A percentile compares a stretch with the other conserved stretches of the same genome.
Conservation (phyloP, 2,888 invertebrate genomes). For the Nomada ferruginata region DNA sequence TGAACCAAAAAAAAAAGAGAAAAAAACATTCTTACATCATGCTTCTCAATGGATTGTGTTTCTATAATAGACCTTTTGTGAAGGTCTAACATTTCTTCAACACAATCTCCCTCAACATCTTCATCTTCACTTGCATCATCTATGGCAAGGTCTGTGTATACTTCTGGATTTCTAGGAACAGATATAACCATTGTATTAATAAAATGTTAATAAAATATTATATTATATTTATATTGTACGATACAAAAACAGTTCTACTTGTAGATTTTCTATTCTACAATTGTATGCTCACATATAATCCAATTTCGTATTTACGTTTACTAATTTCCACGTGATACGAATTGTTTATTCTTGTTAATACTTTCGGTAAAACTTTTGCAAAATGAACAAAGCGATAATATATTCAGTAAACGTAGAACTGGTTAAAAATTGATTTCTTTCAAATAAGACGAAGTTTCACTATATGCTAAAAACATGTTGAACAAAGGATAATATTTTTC, state of each 20-base stretch:
- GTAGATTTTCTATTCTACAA: not conserved
- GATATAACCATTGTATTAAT: constrained; percentile 6
- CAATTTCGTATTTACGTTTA: not conserved
- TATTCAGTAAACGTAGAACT: not conserved
- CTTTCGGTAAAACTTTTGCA: not conserved
- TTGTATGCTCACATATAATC: not conserved
- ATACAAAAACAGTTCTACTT: not conserved
- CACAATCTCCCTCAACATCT: constrained; percentile 77
- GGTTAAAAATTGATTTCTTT: not conserved
- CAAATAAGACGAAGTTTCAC: not conserved
- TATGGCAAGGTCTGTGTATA: constrained; percentile 74
- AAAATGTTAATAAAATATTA: not conserved
- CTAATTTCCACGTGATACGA: constrained; percentile 32
- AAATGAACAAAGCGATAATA: constrained; percentile 13
- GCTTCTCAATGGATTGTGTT: constrained; percentile 78
- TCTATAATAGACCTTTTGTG: constrained; percentile 76
- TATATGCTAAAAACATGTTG: not conserved
- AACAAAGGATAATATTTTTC: not conserved
- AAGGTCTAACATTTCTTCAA: constrained; percentile 78
- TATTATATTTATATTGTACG: constrained; percentile 1
- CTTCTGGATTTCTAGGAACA: constrained; percentile 76
- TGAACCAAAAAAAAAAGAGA: constrained; percentile 12
- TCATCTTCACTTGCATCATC: constrained; percentile 85
- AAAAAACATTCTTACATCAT: constrained; percentile 74
- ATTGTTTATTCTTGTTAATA: constrained; percentile 30